A percentile compares a stretch with the other conserved stretches of the same genome.
phyloP scores from a whole-genome alignment of 2,797 vertebrate genomes.

The Semaprochilodus insignis region DNA sequence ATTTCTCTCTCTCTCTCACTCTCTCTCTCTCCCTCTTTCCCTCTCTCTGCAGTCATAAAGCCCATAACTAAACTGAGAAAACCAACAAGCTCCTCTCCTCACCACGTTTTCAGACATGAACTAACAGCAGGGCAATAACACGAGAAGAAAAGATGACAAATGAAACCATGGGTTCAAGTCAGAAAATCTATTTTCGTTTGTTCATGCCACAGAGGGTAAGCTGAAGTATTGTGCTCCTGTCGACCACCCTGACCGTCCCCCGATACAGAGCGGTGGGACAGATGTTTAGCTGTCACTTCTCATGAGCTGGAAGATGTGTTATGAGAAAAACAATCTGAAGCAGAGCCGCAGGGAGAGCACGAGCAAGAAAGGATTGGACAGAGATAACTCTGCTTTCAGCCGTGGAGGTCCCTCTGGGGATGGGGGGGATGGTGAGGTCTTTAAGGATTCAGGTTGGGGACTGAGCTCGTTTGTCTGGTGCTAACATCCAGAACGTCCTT shows the following conservation, averaged over 20 bases:
- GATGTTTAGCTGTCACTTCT: conserved; percentile 49
- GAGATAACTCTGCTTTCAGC: conserved; percentile 33
- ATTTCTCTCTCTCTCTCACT: not conserved
- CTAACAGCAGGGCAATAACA: conserved; percentile 23
- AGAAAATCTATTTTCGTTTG: conserved; percentile 30
- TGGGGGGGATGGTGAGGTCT: not conserved
- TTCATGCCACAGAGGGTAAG: conserved; percentile 25
- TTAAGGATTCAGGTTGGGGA: conserved; percentile 33
- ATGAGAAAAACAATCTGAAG: conserved; percentile 28
- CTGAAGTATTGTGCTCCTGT: conserved; percentile 26
- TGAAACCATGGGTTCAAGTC: conserved; percentile 21
- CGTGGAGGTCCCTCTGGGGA: conserved; percentile 26
- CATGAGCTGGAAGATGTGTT: conserved; percentile 37
- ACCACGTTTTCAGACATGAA: conserved; percentile 38
- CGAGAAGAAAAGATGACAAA: conserved; percentile 35
- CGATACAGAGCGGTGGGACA: conserved; percentile 37
- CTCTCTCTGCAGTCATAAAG: not conserved
- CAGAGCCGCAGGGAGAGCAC: conserved; percentile 29
- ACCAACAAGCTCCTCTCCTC: conserved; percentile 16
- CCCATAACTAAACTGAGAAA: not conserved
- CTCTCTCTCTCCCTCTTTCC: not conserved
- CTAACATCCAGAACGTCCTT: conserved; percentile 39
- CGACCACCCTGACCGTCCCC: conserved; percentile 10
- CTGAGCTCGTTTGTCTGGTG: conserved; percentile 25
- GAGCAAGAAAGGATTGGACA: conserved; percentile 25